These are phyloP conservation scores for Drosophila tani DNA, from an alignment of 1,140 invertebrate species.

Conservation along the genomic window DNA sequence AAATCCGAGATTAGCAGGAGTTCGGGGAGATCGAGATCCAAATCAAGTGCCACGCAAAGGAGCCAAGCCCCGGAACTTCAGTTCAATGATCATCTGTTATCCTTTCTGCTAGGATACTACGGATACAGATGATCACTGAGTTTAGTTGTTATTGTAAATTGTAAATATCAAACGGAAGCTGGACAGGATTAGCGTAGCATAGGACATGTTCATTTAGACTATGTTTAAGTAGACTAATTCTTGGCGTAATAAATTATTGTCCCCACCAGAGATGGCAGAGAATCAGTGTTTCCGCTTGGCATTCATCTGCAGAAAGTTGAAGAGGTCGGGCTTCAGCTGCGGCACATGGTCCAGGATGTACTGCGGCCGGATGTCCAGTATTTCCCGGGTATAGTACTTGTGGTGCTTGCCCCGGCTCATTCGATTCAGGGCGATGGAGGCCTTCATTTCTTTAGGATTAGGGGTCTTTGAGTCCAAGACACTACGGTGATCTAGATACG, in stretches of 20 bases:
- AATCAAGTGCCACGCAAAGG: conserved; percentile 30
- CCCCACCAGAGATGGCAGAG: conserved; percentile 18
- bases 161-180: conserved; percentile 41
- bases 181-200: conserved; percentile 54
- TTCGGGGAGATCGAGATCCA: conserved; percentile 9
- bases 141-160: conserved; percentile 62
- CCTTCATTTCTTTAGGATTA: neutral
- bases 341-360: conserved; percentile 38
- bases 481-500: conserved; percentile 9
- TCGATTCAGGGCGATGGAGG: conserved; percentile 19
- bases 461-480: neutral
- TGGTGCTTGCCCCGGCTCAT: conserved; percentile 1
- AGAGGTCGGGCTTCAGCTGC: conserved; percentile 32
- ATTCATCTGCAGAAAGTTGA: conserved; percentile 2
- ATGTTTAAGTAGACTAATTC: conserved; percentile 76
- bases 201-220: conserved; percentile 58
- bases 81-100: conserved; percentile 19
- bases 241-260: conserved; percentile 77
- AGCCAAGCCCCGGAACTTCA: conserved; percentile 13
- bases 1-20: conserved; percentile 11
- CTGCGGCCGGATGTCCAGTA: conserved; percentile 11
- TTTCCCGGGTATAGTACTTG: neutral
- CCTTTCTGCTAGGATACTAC: too few relatives aligned
- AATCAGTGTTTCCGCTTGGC: neutral
- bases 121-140: conserved; percentile 22